These are phyloP conservation scores for Rhinogobio ventralis DNA, from an alignment of 2,797 vertebrate genomes.

Conservation along the genomic window DNA sequence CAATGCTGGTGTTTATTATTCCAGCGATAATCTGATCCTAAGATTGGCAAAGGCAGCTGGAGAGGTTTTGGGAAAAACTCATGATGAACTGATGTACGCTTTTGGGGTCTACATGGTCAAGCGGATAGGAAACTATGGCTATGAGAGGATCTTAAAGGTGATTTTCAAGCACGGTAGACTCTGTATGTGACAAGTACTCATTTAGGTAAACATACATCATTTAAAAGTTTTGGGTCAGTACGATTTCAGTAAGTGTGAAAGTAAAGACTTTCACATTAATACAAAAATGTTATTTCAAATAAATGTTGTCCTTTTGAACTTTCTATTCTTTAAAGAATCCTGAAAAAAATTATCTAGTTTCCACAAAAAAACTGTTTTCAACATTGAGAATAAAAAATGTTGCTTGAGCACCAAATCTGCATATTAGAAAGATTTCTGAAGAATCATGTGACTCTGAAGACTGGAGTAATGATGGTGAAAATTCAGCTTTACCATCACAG, in stretches of 20 bases:
- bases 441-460: not conserved
- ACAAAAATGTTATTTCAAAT: not conserved
- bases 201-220: not conserved
- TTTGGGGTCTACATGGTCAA: constrained; percentile 84
- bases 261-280: not conserved
- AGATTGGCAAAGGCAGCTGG: constrained; percentile 76
- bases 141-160: constrained; percentile 81
- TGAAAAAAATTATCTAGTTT: not conserved
- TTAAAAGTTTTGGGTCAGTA: not conserved
- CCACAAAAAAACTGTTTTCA: not conserved
- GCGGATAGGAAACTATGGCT: constrained; percentile 81
- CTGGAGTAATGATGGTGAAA: not conserved
- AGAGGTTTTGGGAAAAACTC: constrained; percentile 79
- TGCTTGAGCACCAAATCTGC: not conserved
- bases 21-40: constrained; percentile 74
- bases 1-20: constrained; percentile 27
- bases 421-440: not conserved
- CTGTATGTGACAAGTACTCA: not conserved
- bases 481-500: not conserved
- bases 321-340: not conserved
- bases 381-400: not conserved
- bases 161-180: constrained; percentile 9
- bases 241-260: not conserved
- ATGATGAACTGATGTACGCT: constrained; percentile 82
- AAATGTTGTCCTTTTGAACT: not conserved